phyloP scores from a whole-genome alignment of 2,113 vertebrate genomes.

The Macquaria australasica region DNA sequence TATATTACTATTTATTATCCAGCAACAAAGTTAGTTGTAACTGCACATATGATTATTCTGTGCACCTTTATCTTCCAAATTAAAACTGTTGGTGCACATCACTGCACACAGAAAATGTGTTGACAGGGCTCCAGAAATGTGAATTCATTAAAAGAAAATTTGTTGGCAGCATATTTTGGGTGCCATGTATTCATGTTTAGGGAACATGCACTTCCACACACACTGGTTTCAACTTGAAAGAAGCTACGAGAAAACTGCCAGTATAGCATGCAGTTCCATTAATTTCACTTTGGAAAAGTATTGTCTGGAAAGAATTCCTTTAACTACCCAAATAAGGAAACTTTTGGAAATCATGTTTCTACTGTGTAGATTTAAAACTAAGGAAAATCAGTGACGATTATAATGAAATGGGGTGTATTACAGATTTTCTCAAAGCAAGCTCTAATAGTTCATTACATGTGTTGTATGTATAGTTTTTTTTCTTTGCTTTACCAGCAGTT shows the following conservation, averaged over 20 bases:
- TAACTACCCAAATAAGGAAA: background rate
- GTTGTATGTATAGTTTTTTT: background rate
- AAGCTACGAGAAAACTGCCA: background rate
- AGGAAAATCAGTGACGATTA: background rate
- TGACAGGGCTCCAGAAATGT: slow-evolving; percentile 23
- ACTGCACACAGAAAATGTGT: slow-evolving; percentile 33
- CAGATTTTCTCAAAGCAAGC: background rate
- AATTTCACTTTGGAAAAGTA: background rate
- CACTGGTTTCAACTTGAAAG: background rate
- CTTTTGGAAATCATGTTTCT: background rate
- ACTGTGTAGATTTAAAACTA: background rate
- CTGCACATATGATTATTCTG: slow-evolving; percentile 23
- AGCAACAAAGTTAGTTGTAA: background rate
- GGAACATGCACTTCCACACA: background rate
- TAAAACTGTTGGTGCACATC: slow-evolving; percentile 32
- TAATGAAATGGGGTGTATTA: background rate
- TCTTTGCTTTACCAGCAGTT: background rate
- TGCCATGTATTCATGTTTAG: slow-evolving; percentile 7
- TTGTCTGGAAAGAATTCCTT: no score
- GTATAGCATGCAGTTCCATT: background rate
- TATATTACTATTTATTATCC: slow-evolving; percentile 9
- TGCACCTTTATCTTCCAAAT: slow-evolving; percentile 45
- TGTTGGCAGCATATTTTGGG: background rate
- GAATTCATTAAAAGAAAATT: background rate
- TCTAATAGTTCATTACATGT: background rate